Evolutionary conservation across 2,113 vertebrate genomes (phyloP).

Genomic region (Actinemys pallida): DNA sequence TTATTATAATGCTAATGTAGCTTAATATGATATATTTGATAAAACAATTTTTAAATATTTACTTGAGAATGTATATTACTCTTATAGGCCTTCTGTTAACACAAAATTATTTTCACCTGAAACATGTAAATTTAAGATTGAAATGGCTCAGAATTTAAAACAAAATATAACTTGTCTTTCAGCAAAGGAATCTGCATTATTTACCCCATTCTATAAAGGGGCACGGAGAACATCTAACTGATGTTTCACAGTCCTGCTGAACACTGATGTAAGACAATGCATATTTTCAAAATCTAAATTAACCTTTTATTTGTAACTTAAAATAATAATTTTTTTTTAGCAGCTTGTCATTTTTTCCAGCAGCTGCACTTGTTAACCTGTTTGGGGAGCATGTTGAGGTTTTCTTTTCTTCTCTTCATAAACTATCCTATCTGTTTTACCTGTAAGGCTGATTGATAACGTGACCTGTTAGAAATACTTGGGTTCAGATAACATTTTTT

Average conservation of each 20-base stretch:
- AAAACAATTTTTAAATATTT: neutral
- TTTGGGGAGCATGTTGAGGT: neutral
- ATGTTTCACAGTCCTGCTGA: neutral
- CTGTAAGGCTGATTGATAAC: neutral
- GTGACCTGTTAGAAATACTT: rapidly evolving
- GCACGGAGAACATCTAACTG: neutral
- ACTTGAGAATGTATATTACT: neutral
- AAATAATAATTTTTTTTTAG: neutral
- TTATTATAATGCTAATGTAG: neutral
- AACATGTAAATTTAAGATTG: neutral
- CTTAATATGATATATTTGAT: neutral
- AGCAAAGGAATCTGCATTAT: neutral
- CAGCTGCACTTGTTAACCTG: neutral
- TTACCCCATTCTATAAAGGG: neutral
- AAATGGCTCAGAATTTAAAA: neutral
- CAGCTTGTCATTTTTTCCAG: neutral
- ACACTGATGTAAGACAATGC: neutral
- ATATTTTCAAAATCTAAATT: neutral
- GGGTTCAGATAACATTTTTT: neutral
- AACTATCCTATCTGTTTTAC: neutral
- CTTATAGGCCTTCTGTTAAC: neutral
- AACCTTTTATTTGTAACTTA: neutral
- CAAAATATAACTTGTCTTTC: neutral
- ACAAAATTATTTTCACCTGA: neutral
- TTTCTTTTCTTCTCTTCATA: neutral